phyloP scores from a whole-genome alignment of 2,113 vertebrate genomes.

The Melanostigma gelatinosum region DNA sequence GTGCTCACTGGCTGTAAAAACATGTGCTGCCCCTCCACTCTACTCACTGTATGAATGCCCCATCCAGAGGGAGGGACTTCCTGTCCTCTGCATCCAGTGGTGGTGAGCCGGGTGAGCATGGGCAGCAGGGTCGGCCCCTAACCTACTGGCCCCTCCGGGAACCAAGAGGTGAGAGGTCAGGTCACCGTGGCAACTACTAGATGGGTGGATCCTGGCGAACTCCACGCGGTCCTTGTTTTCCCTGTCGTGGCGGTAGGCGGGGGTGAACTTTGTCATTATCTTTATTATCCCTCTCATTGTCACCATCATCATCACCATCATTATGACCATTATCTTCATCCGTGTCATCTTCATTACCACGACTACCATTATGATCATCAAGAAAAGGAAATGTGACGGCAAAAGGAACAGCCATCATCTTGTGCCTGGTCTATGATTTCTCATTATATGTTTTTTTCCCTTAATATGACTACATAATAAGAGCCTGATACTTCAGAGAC shows the following conservation, averaged over 20 bases:
- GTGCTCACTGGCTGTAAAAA: neutral
- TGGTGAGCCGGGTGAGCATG: constrained; percentile 90
- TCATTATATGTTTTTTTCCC: constrained; percentile 78
- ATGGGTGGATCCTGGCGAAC: constrained; percentile 91
- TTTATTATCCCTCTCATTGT: constrained; percentile 70
- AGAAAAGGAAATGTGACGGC: constrained; percentile 72
- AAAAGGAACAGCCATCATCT: constrained; percentile 68
- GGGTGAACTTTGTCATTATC: constrained; percentile 68
- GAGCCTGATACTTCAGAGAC: constrained; percentile 78
- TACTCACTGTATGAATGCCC: constrained; percentile 93
- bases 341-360: constrained; percentile 76
- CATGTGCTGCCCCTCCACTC: neutral
- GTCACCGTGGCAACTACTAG: constrained; percentile 91
- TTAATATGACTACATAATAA: constrained; percentile 81
- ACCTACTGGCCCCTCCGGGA: constrained; percentile 84
- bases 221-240: constrained; percentile 96
- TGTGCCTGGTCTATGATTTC: constrained; percentile 65
- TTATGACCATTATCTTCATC: constrained; percentile 74
- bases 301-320: constrained; percentile 57
- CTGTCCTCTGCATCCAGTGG: constrained; percentile 95
- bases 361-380: constrained; percentile 74
- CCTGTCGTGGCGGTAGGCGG: constrained; percentile 75
- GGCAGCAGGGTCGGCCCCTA: constrained; percentile 86
- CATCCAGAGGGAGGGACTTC: constrained; percentile 98
- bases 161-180: constrained; percentile 94